A percentile compares a stretch with the other conserved stretches of the same genome.
These are phyloP conservation scores for Drosophila punjabiensis DNA, from an alignment of 1,140 invertebrate species.

Conservation along the genomic window DNA sequence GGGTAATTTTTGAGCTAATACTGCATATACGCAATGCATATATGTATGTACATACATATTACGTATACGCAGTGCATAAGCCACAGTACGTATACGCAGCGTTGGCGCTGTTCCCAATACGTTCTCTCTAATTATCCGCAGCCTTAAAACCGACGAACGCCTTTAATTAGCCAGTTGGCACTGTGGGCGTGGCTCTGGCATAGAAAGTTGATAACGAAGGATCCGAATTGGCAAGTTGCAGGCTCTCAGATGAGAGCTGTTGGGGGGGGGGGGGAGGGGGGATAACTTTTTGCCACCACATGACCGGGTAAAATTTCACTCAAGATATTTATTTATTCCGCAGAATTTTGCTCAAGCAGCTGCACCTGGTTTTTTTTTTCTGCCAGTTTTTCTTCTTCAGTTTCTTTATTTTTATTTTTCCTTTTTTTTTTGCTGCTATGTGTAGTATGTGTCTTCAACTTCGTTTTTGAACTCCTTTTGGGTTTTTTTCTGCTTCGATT, in stretches of 20 bases:
- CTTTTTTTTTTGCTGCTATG: neutral
- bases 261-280: too few relatives aligned
- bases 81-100: slow-evolving; percentile 17
- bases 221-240: slow-evolving; percentile 3
- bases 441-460: slow-evolving; percentile 3
- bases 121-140: slow-evolving; percentile 33
- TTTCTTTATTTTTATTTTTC: too few relatives aligned
- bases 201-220: slow-evolving; percentile 3
- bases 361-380: slow-evolving; percentile 21
- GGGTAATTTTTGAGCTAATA: neutral
- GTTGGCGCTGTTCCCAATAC: slow-evolving; percentile 1
- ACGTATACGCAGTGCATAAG: neutral
- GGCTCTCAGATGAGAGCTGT: slow-evolving; percentile 1
- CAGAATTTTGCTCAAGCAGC: slow-evolving; percentile 28
- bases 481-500: slow-evolving; percentile 8
- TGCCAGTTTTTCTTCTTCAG: neutral
- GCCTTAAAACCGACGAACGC: slow-evolving; percentile 6
- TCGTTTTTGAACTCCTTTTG: slow-evolving; percentile 9
- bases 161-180: slow-evolving; percentile 36
- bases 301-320: slow-evolving; percentile 5
- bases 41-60: neutral
- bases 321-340: slow-evolving; percentile 35
- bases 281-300: slow-evolving; percentile 1
- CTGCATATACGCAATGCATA: neutral
- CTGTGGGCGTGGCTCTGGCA: slow-evolving; percentile 13